These are phyloP conservation scores for Phyllostomus discolor DNA, from an alignment of 2,113 vertebrate genomes.

Conservation along the genomic window DNA sequence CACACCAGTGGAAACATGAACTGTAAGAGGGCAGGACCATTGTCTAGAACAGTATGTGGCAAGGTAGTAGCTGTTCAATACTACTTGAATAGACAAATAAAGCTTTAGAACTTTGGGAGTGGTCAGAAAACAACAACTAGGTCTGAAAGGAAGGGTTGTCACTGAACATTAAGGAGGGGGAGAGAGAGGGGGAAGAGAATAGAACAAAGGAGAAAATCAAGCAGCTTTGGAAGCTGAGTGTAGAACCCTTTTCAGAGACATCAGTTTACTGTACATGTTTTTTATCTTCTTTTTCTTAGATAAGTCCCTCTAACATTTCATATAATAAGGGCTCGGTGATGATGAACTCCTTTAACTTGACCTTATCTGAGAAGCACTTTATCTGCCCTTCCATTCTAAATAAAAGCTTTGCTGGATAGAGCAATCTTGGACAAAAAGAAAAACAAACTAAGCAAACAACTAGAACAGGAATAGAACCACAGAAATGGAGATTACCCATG, in stretches of 20 bases:
- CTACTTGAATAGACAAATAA: not conserved
- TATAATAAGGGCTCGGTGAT: no score
- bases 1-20: not conserved
- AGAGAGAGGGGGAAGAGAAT: not conserved
- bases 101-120: not conserved
- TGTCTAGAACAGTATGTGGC: not conserved
- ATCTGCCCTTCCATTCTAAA: no score
- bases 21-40: not conserved
- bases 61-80: not conserved
- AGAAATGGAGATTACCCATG: no score
- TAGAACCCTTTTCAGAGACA: not conserved
- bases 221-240: not conserved
- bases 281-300: no score
- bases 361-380: no score
- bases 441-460: no score
- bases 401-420: no score
- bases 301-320: no score
- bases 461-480: no score
- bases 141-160: not conserved
- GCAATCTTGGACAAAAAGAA: no score
- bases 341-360: no score
- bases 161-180: not conserved
- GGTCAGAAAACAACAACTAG: not conserved
- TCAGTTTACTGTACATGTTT: not conserved
- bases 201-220: not conserved